Evolutionary conservation across 1,140 invertebrate genomes (phyloP).

Genomic region (Whitmania pigra): DNA sequence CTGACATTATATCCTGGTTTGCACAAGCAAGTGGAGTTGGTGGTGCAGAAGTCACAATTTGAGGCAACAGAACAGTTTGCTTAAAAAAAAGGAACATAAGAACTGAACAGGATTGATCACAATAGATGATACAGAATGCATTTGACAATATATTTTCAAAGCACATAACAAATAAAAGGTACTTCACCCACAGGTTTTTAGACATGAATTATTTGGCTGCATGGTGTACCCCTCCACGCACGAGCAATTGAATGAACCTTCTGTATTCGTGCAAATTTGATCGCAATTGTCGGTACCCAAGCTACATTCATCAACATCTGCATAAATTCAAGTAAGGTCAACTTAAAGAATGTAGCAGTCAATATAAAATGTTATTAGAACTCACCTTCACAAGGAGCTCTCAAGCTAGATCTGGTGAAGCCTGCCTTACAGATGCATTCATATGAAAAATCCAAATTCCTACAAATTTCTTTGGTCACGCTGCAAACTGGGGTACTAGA

Average conservation of each 20-base stretch:
- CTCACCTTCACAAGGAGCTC: neutral
- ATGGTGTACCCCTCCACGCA: neutral
- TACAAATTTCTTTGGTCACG: neutral
- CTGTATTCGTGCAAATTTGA: neutral
- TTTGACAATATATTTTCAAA: neutral
- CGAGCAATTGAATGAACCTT: neutral
- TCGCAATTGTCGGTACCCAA: neutral
- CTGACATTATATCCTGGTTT: neutral
- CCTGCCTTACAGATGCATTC: neutral
- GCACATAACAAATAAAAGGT: neutral
- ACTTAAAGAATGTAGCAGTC: neutral
- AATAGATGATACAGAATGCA: too few species aligned
- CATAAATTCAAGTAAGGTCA: neutral
- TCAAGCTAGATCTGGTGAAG: neutral
- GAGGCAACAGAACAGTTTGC: neutral
- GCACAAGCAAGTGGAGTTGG: neutral
- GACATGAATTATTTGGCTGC: neutral
- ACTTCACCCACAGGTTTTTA: neutral
- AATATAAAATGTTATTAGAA: neutral
- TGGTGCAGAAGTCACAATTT: neutral
- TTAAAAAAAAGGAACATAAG: neutral
- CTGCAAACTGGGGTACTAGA: neutral
- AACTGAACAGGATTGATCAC: neutral
- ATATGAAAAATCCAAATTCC: neutral
- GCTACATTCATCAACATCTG: slow-evolving; percentile 7